Evolutionary conservation across 2,888 invertebrate species (phyloP).

Genomic region (Epiblema foenella): DNA sequence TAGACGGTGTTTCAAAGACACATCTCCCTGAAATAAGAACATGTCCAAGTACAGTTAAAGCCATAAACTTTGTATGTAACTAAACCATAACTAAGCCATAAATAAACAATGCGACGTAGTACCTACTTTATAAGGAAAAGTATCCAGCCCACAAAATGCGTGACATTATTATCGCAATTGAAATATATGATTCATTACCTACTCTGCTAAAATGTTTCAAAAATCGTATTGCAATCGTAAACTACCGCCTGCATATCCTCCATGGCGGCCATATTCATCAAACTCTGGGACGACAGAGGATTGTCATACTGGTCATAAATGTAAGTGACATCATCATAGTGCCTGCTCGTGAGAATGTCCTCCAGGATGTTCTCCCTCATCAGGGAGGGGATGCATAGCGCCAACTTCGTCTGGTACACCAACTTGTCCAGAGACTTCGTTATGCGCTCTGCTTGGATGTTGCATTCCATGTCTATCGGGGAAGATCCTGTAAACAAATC

Average conservation of each 20-base stretch:
- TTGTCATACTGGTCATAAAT: slow-evolving; percentile 79
- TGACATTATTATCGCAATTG: no score
- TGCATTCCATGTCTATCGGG: slow-evolving; percentile 78
- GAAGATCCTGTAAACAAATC: slow-evolving; percentile 60
- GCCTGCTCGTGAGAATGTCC: slow-evolving; percentile 58
- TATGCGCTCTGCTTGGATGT: slow-evolving; percentile 83
- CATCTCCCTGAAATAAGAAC: slow-evolving; percentile 61
- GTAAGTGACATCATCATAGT: slow-evolving; percentile 72
- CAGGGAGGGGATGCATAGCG: slow-evolving; percentile 68
- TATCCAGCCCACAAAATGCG: no score
- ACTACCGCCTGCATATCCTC: slow-evolving; percentile 70
- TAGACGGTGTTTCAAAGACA: slow-evolving; percentile 70
- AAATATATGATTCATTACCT: no score
- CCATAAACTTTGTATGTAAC: no score
- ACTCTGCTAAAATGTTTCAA: no score
- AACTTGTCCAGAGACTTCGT: slow-evolving; percentile 79
- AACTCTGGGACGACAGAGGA: slow-evolving; percentile 68
- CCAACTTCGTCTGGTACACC: slow-evolving; percentile 77
- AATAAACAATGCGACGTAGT: no score
- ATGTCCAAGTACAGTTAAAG: no score
- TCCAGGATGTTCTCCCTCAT: slow-evolving; percentile 69
- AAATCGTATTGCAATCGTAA: no score
- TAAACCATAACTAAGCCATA: no score
- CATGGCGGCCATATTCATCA: slow-evolving; percentile 70
- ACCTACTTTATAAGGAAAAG: no score